phyloP scores from a whole-genome alignment of 2,888 invertebrate genomes.

The Drepanosiphum platanoidis region DNA sequence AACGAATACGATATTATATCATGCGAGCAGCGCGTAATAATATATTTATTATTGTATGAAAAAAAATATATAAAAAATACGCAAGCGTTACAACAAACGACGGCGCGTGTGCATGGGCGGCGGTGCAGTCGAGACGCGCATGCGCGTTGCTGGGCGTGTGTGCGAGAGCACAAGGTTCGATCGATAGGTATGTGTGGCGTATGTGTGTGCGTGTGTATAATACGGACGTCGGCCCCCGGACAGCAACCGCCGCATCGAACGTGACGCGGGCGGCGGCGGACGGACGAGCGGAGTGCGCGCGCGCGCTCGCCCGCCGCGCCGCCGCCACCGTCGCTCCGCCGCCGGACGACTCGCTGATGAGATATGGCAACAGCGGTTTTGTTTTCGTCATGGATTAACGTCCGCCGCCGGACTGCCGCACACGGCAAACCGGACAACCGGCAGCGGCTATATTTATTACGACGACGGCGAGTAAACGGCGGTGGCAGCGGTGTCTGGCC shows the following conservation, averaged over 20 bases:
- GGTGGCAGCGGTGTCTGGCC: slow-evolving; percentile 11
- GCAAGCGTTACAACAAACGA: neutral
- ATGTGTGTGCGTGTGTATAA: neutral
- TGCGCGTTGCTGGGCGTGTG: slow-evolving; percentile 28
- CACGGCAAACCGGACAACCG: slow-evolving; percentile 36
- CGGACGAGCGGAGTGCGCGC: slow-evolving; percentile 2
- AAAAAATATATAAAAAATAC: slow-evolving; percentile 22
- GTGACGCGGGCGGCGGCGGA: slow-evolving; percentile 30
- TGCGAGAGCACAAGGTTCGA: slow-evolving; percentile 18
- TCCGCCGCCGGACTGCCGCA: slow-evolving; percentile 16
- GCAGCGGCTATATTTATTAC: slow-evolving; percentile 38
- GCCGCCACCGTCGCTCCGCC: neutral
- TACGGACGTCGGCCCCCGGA: slow-evolving; percentile 33
- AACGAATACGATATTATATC: too few relatives aligned
- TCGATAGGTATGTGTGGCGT: slow-evolving; percentile 42
- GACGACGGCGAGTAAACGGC: slow-evolving; percentile 5
- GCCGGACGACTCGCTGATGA: slow-evolving; percentile 33
- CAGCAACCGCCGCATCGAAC: neutral
- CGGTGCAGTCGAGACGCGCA: slow-evolving; percentile 23
- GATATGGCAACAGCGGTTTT: slow-evolving; percentile 62
- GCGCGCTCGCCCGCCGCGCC: slow-evolving; percentile 23
- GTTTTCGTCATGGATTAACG: slow-evolving; percentile 60
- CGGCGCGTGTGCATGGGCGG: neutral
- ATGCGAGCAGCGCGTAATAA: too few relatives aligned
- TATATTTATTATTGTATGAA: neutral